Conservation (phyloP, 2,113 vertebrate species). For the Microcebus ravelobensis region DNA sequence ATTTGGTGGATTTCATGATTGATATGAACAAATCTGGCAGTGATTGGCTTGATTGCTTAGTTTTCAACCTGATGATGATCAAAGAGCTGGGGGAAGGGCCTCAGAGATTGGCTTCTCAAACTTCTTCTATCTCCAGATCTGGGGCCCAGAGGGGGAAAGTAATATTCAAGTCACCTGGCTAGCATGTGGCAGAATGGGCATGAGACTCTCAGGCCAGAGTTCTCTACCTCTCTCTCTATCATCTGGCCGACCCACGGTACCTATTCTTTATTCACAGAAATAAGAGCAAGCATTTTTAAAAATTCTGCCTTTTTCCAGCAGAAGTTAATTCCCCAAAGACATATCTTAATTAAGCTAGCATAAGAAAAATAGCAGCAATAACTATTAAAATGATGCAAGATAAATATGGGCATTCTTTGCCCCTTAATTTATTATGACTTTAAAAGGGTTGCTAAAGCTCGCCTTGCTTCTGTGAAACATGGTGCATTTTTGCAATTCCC, state of each 20-base stretch:
- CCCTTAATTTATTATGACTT: slow-evolving; percentile 83
- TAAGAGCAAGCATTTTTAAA: slow-evolving; percentile 17
- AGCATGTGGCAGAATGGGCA: not conserved
- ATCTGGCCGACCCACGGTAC: slow-evolving; percentile 9
- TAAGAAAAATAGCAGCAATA: slow-evolving; percentile 80
- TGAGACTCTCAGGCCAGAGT: not conserved
- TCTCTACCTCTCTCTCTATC: not conserved
- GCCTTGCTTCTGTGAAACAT: slow-evolving; percentile 82
- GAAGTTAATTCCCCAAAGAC: slow-evolving; percentile 60
- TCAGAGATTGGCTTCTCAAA: not conserved
- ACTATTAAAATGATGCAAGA: slow-evolving; percentile 83
- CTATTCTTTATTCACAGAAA: slow-evolving; percentile 47
- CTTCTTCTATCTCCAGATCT: slow-evolving; percentile 12
- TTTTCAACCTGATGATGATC: not conserved
- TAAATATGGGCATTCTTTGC: slow-evolving; percentile 79
- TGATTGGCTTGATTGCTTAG: not conserved
- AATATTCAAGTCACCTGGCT: not conserved
- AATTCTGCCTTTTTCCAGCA: slow-evolving; percentile 31
- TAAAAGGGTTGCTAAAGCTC: slow-evolving; percentile 79
- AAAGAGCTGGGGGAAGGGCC: not conserved
- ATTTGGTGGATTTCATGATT: slow-evolving; percentile 32
- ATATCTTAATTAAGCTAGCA: slow-evolving; percentile 70
- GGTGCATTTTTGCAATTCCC: slow-evolving; percentile 76
- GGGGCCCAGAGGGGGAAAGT: not conserved
- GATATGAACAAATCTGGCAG: not conserved